Evolutionary conservation across 2,113 vertebrate species (phyloP).

Genomic region (Upupa epops): DNA sequence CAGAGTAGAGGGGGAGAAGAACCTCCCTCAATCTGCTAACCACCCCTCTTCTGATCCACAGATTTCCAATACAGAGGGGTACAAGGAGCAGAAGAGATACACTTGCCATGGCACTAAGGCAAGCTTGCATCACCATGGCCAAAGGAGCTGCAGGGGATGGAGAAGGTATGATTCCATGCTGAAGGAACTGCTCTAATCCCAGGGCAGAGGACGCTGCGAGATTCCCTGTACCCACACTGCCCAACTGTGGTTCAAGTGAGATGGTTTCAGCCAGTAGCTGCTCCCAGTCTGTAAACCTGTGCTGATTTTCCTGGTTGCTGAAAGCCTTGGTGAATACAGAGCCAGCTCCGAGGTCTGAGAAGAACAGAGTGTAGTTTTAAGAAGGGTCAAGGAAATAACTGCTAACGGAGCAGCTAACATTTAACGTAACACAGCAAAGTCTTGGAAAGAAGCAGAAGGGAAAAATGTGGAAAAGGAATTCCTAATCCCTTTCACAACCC

Average conservation of each 20-base stretch:
- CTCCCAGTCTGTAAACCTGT: background rate
- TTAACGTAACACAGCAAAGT: background rate
- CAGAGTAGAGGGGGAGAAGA: too few relatives aligned
- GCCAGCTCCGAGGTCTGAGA: background rate
- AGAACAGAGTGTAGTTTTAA: background rate
- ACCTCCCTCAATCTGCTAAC: too few relatives aligned
- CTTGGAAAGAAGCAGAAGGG: background rate
- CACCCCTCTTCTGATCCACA: too few relatives aligned
- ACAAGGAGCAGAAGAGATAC: background rate
- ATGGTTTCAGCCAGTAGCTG: background rate
- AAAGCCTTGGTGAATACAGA: background rate
- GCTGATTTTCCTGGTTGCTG: background rate
- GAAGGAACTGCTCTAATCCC: background rate
- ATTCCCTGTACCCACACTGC: background rate
- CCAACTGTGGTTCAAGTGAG: background rate
- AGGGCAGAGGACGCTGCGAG: background rate
- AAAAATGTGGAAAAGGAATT: slow-evolving; percentile 18
- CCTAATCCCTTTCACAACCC: background rate
- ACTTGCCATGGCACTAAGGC: background rate
- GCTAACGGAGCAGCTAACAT: background rate
- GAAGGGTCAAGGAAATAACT: background rate
- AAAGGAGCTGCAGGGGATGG: background rate
- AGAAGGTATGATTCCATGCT: rapidly evolving
- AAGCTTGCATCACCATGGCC: background rate
- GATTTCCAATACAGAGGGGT: background rate